Evolutionary conservation across 1,140 invertebrate genomes (phyloP).

Genomic region (Chrysomallon squamiferum): DNA sequence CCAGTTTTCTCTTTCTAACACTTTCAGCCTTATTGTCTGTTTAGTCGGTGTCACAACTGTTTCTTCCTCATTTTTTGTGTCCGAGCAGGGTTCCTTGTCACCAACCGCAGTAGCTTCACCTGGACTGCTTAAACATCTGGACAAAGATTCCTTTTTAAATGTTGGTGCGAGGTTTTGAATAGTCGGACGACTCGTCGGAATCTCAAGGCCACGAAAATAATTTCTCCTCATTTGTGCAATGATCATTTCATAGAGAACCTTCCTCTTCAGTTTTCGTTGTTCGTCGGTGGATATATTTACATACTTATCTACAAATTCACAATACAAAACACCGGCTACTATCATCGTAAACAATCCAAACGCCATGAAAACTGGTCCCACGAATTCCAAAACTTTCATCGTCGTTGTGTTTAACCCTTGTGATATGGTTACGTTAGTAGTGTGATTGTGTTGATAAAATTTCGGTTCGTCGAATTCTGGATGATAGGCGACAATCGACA

Average conservation of each 20-base stretch:
- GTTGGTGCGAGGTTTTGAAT: background rate
- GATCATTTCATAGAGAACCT: slow-evolving; percentile 41
- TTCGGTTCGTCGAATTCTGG: slow-evolving; percentile 5
- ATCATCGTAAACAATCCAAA: slow-evolving; percentile 44
- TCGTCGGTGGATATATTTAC: slow-evolving; percentile 31
- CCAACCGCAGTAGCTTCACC: slow-evolving; percentile 10
- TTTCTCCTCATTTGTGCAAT: slow-evolving; percentile 44
- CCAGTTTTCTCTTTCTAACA: slow-evolving; percentile 15
- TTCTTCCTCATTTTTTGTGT: no score
- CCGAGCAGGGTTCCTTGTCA: no score
- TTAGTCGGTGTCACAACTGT: background rate
- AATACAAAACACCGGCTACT: slow-evolving; percentile 43
- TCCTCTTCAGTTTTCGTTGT: slow-evolving; percentile 20
- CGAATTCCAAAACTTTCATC: slow-evolving; percentile 30
- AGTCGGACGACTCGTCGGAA: slow-evolving; percentile 25
- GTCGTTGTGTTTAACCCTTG: background rate
- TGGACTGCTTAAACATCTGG: slow-evolving; percentile 30
- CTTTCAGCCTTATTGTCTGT: slow-evolving; percentile 8
- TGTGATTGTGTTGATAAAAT: background rate
- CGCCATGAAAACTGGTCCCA: slow-evolving; percentile 45
- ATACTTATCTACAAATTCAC: slow-evolving; percentile 49
- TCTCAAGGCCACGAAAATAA: slow-evolving; percentile 47
- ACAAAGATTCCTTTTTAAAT: slow-evolving; percentile 18
- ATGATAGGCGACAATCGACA: slow-evolving; percentile 32
- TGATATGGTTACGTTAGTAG: background rate